Conservation (phyloP, 2,888 invertebrate genomes). For the Abrostola triplasia region DNA sequence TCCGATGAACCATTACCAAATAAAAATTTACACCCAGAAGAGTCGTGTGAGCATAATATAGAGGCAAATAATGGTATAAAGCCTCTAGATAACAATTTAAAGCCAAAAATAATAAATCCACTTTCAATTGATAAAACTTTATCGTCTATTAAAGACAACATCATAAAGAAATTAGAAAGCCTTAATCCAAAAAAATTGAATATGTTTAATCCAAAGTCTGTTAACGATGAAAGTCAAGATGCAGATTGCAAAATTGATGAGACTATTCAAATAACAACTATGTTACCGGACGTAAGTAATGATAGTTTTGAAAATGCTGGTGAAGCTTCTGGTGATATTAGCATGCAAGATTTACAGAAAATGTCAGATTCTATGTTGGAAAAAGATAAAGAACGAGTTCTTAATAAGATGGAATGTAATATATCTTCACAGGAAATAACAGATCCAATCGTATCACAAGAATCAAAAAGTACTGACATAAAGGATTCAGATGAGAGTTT, state of each 20-base stretch:
- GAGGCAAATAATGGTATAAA: not conserved
- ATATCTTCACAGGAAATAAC: slow-evolving; percentile 8
- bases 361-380: slow-evolving; percentile 72
- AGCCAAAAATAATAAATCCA: slow-evolving; percentile 14
- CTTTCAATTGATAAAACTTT: slow-evolving; percentile 44
- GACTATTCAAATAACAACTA: slow-evolving; percentile 17
- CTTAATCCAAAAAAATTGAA: slow-evolving; percentile 30
- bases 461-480: slow-evolving; percentile 5
- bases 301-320: slow-evolving; percentile 3
- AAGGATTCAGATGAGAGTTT: slow-evolving; percentile 7
- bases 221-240: slow-evolving; percentile 11
- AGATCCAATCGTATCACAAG: not conserved
- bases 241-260: slow-evolving; percentile 27
- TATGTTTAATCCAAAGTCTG: not conserved
- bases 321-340: slow-evolving; percentile 28
- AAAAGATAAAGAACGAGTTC: slow-evolving; percentile 43
- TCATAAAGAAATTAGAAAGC: slow-evolving; percentile 59
- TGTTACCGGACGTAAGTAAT: slow-evolving; percentile 7
- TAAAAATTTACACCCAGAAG: slow-evolving; percentile 4
- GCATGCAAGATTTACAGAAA: slow-evolving; percentile 71
- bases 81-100: slow-evolving; percentile 1
- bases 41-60: slow-evolving; percentile 15
- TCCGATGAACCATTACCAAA: slow-evolving; percentile 14
- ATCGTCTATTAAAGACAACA: slow-evolving; percentile 58
- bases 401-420: slow-evolving; percentile 25